Conservation (phyloP, 2,113 vertebrate genomes). For the Ranitomeya imitator region DNA sequence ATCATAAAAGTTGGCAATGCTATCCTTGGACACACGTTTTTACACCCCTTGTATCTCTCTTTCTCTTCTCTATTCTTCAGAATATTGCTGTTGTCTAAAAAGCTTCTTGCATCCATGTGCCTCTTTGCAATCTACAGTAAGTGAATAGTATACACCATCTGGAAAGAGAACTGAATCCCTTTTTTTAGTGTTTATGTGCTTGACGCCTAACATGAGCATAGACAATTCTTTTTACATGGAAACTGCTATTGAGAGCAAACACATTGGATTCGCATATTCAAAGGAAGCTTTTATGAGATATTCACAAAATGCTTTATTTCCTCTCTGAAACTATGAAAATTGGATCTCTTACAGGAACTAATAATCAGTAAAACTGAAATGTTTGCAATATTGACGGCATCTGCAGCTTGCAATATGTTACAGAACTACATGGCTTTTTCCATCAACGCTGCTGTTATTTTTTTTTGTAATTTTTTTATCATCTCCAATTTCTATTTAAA, state of each 20-base stretch:
- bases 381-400: not conserved
- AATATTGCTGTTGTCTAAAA: too few species aligned
- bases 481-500: too few species aligned
- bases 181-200: conserved; percentile 22
- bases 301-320: not conserved
- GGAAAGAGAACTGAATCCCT: not conserved
- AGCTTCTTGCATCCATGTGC: too few species aligned
- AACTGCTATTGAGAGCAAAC: not conserved
- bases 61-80: too few species aligned
- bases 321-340: not conserved
- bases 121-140: not conserved
- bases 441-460: too few species aligned
- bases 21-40: too few species aligned
- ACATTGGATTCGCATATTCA: not conserved
- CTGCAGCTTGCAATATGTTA: not conserved
- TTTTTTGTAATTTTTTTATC: too few species aligned
- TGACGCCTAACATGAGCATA: conserved; percentile 2
- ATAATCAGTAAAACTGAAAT: not conserved
- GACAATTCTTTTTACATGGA: conserved; percentile 7
- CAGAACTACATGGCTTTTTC: not conserved
- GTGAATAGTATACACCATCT: not conserved
- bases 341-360: not conserved
- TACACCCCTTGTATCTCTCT: too few species aligned
- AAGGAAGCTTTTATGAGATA: not conserved
- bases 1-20: too few species aligned